Base-by-base conservation (phyloP, 2,888 invertebrate species). In the Cepaea hortensis region DNA sequence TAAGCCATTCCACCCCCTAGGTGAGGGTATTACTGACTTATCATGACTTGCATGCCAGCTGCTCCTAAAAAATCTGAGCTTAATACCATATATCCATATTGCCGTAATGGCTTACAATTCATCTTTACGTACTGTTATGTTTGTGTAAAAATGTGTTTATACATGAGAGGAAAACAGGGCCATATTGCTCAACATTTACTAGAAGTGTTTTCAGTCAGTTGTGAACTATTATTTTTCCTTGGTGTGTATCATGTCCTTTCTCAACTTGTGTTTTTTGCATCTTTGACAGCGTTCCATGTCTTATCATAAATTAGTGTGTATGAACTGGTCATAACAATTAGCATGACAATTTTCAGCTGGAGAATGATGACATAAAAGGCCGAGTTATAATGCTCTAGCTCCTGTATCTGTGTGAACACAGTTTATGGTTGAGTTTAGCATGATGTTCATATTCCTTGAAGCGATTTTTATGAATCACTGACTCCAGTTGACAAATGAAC, bases 331-430 rank as follows among this genome's bases (percentile, higher is more conserved):
- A 35, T 46, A 77, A 46, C 13, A 46, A 46, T 18, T 81, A 35
- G 35, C 35, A 35, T 35, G 35, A 35, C 35, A 35, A 35, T 35
- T 1, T 35, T 20, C 77, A 61, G 35, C 35, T 35, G 35, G 35
- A 35, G 35, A 35, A 35, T 35, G 35, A 35, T 35, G 92, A 93
- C 91, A 87, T 90, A 90, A 93, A 92, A 93, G 93, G 92, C 93
- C 93, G 92, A 93, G 92, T 90, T 92, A 91, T 89, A 93, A 92
- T 91, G 90, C 87, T 83, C 50, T 81, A 87, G 89, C 90, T 91
- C 91, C 90, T 87, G 76, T 81, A 81, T 80, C n/a, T 50, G 79
- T 20, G 79, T 20, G 55, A 35, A 55, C 65, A 84, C 84, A 88
- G 88, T 13, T 15, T 23, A 79, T 77, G 79, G 83, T 91, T 88